Evolutionary conservation across 2,113 vertebrate genomes (phyloP).

Genomic region (Lonchura striata): DNA sequence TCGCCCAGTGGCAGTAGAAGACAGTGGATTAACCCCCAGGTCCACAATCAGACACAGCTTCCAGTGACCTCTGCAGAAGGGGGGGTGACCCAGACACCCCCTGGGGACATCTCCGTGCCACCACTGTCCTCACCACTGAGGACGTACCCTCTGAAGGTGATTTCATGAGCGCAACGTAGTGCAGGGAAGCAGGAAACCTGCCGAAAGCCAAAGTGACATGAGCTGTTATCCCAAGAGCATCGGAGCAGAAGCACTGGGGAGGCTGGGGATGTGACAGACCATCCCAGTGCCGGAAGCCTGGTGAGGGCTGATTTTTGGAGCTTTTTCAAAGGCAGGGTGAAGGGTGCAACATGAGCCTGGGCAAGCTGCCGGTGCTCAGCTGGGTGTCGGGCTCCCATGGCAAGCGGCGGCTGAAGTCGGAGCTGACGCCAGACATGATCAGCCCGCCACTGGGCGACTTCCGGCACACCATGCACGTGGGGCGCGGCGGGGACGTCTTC

Average conservation of each 20-base stretch:
- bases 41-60: not conserved
- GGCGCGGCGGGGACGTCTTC: constrained; percentile 90
- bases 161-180: not conserved
- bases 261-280: constrained; percentile 14
- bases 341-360: constrained; percentile 83
- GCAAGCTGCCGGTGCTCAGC: constrained; percentile 85
- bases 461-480: constrained; percentile 95
- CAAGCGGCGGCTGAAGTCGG: constrained; percentile 82
- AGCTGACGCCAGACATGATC: constrained; percentile 94
- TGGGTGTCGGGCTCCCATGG: constrained; percentile 85
- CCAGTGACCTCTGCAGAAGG: fast-evolving
- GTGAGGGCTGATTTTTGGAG: not conserved
- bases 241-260: not conserved
- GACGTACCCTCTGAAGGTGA: not conserved
- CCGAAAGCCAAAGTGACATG: not conserved
- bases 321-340: not conserved
- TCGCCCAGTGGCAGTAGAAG: not conserved
- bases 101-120: not conserved
- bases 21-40: not conserved
- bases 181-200: not conserved
- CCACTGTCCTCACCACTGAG: not conserved
- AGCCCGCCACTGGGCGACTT: constrained; percentile 91
- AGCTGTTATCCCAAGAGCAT: not conserved
- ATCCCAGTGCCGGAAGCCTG: not conserved
- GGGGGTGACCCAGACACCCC: not conserved